Base-by-base conservation (phyloP, 2,113 vertebrate genomes). In the Gnathonemus longibarbis region DNA sequence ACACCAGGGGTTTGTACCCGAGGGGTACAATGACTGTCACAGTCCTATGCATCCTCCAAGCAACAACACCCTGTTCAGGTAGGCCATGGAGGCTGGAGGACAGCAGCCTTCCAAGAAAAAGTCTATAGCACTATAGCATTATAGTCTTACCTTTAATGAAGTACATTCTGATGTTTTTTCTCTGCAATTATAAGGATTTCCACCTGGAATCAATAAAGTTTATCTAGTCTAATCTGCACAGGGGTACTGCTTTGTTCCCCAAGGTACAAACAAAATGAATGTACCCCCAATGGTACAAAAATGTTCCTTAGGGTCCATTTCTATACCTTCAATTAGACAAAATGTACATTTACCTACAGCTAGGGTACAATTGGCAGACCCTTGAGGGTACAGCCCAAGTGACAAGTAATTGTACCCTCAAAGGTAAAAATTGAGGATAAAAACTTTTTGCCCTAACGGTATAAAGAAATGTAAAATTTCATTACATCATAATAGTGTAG, bases 1-100 rank as follows among this genome's bases (percentile, higher is more conserved):
- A 46, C 94, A 96, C 91, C 92, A 96, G 0, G 97, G 98, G 7
- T 95, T 96, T 88, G 96, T 99, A 10, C 98, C 98, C 0, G 96
- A 96, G 31, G 96, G 96, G 3, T 97, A 97, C 1, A 94, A 91
- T 15, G 96, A 98, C 94, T 99, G 98, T 94, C 95, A 90, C 91
- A 91, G 92, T 8, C 95, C 96, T 0, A 90, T 93, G 0, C 95
- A 95, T 90, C 87, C 94, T 0, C 56, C 93, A 42, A 91, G 94
- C 90, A 97, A 97, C 94, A 93, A 93, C 87, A 97, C 96, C 89
- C 96, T 99, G 93, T 98, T 98, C 96, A 97, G 97, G 98, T 99
- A 92, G 96, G 95, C n/a, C 15, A 49, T 35, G 27, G 4, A 7
- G 42, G 46, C 10, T 13, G 83, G 2, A 24, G 21, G 3, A 46